Conservation (phyloP, 1,140 invertebrate species). For the Heliconius eleuchia region DNA sequence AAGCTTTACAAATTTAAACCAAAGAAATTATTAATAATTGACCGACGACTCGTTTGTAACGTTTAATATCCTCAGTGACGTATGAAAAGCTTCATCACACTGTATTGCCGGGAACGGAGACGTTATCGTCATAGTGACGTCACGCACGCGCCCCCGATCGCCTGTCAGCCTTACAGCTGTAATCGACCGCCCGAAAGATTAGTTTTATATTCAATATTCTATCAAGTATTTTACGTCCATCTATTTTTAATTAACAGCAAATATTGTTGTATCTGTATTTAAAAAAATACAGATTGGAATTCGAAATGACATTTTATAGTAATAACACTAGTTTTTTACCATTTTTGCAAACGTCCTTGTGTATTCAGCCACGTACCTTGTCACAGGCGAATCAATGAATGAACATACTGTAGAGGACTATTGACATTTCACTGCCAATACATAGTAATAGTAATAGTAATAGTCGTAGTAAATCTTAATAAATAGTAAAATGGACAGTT, state of each 20-base stretch:
- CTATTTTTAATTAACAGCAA: not conserved
- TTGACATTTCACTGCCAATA: not conserved
- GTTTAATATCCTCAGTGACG: slow-evolving; percentile 14
- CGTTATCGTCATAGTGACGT: slow-evolving; percentile 18
- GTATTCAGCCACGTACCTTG: not conserved
- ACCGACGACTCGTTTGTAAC: not conserved
- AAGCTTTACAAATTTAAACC: not conserved
- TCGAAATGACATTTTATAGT: not conserved
- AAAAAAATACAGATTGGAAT: not conserved
- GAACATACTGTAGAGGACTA: not conserved
- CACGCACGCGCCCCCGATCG: slow-evolving; percentile 16
- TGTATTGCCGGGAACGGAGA: slow-evolving; percentile 18
- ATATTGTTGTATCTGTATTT: not conserved
- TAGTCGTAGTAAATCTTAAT: not conserved
- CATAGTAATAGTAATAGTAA: not conserved
- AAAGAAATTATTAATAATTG: not conserved
- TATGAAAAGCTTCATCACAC: slow-evolving; percentile 24
- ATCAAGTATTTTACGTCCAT: not conserved
- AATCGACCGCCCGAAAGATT: slow-evolving; percentile 21
- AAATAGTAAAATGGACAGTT: not conserved
- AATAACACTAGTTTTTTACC: not conserved
- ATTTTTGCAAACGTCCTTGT: not conserved
- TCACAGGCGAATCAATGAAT: slow-evolving; percentile 1
- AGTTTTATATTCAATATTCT: not conserved
- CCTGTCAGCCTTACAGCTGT: slow-evolving; percentile 23